Conservation (phyloP, 2,888 invertebrate genomes). For the Ellobium chinense region DNA sequence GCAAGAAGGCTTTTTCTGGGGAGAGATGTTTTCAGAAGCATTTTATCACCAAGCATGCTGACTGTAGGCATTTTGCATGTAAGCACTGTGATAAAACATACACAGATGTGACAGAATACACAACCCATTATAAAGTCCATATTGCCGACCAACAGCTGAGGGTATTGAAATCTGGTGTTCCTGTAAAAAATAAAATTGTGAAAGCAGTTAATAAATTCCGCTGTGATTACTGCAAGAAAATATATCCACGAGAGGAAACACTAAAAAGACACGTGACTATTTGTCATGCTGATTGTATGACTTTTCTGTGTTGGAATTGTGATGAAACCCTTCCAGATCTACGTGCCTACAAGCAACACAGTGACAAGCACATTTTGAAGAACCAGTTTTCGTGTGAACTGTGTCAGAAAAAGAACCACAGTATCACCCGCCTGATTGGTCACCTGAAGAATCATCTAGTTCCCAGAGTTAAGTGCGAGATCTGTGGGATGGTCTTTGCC, state of each 20-base stretch:
- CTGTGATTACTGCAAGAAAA: neutral
- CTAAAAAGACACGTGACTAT: neutral
- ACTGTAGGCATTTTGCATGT: neutral
- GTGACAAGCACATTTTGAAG: neutral
- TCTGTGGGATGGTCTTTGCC: constrained; percentile 1
- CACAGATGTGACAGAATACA: constrained; percentile 2
- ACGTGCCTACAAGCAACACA: neutral
- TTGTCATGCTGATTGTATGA: neutral
- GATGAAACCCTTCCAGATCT: neutral
- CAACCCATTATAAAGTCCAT: constrained; percentile 2
- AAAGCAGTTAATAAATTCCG: neutral
- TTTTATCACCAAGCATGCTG: neutral
- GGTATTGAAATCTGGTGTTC: neutral
- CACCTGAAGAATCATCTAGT: constrained; percentile 7
- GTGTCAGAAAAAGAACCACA: constrained; percentile 23
- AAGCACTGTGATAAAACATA: constrained; percentile 22
- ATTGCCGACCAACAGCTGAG: neutral
- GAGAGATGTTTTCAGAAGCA: neutral
- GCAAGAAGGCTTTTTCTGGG: neutral
- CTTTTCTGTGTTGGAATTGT: constrained; percentile 13
- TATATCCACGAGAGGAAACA: neutral
- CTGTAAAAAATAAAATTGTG: neutral
- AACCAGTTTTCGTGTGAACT: neutral
- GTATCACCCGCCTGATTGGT: constrained; percentile 1
- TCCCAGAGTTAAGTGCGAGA: neutral